Evolutionary conservation across 2,888 invertebrate genomes (phyloP), one percentile per base, ranked within the genome.

Genomic region (Chirona hameri): DNA sequence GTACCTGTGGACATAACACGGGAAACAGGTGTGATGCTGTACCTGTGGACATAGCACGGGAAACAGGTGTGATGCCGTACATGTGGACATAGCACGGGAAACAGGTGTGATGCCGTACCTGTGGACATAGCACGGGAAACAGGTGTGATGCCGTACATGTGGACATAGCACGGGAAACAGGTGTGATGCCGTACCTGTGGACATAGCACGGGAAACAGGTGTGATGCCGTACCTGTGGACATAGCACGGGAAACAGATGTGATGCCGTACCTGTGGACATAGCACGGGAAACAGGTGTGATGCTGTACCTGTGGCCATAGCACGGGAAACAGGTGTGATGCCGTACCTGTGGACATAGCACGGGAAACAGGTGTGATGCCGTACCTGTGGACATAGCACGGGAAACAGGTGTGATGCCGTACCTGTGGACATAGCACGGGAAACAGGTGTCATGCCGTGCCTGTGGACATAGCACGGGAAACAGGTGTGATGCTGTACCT

Each of bases 201-300:
- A 48, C 83, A 46, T 7, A 39, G 7, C 39, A 2, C 39, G 39
- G 39, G 4, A 7, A 39, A 39, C 39, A 9, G 27, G 27, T 65
- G 27, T 93, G 76, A 93, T 88, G 84, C 91, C 90, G 86, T 93
- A 93, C 84, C 93, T 93, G 85, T 57, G 86, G 84, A 48, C 83
- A 46, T 7, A 39, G 7, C 39, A 2, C 39, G 39, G 39, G 4
- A 7, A 39, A 39, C 39, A 9, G 27, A 10, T 65, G 27, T 93
- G 76, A 93, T 88, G 84, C 91, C 90, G 86, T 93, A 93, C 84
- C 93, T 93, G 85, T 57, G 86, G 84, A 48, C 83, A 46, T 7
- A 39, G 7, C 39, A 2, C 39, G 39, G 39, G 4, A 7, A 39
- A 39, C 39, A 9, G 27, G 27, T 65, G 27, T 93, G 76, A 93